Percentiles rank a stretch among this genome's conserved stretches.
phyloP scores from a whole-genome alignment of 2,888 invertebrate genomes.

The Amphipyra berbera region DNA sequence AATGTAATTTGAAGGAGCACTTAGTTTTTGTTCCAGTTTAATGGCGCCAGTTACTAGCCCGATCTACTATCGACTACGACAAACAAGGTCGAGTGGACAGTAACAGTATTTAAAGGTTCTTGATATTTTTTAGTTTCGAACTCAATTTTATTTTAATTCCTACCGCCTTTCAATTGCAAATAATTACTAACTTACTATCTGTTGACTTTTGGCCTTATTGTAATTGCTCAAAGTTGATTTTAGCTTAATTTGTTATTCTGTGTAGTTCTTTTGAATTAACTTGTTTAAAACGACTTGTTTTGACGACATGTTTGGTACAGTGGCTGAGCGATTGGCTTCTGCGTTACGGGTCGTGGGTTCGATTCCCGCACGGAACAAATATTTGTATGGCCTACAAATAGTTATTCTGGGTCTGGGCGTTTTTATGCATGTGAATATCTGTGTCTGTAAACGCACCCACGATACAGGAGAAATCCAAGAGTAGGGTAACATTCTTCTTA shows the following conservation, averaged over 20 bases:
- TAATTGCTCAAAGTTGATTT: neutral
- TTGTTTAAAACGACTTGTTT: neutral
- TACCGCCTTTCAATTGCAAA: conserved; percentile 29
- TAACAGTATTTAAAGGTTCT: conserved; percentile 34
- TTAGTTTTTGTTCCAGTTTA: conserved; percentile 8
- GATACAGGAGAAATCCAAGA: too few relatives aligned
- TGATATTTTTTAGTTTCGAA: conserved; percentile 28
- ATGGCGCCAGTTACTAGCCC: conserved; percentile 22
- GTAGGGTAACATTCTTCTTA: too few relatives aligned
- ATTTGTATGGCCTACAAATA: too few relatives aligned
- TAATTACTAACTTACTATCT: neutral
- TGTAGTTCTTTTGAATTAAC: conserved; percentile 1
- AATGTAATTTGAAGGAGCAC: neutral
- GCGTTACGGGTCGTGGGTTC: too few relatives aligned
- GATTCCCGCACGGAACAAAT: too few relatives aligned
- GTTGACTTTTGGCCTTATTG: neutral
- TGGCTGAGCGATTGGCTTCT: too few relatives aligned
- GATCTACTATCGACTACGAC: conserved; percentile 23
- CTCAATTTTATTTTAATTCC: conserved; percentile 18
- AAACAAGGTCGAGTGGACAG: conserved; percentile 31
- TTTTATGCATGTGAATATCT: too few relatives aligned
- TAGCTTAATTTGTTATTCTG: neutral
- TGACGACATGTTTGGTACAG: too few relatives aligned
- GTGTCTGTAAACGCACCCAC: too few relatives aligned
- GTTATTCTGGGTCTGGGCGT: too few relatives aligned